Evolutionary conservation across 2,797 vertebrate genomes (phyloP).

Genomic region (Syngnathus acus): DNA sequence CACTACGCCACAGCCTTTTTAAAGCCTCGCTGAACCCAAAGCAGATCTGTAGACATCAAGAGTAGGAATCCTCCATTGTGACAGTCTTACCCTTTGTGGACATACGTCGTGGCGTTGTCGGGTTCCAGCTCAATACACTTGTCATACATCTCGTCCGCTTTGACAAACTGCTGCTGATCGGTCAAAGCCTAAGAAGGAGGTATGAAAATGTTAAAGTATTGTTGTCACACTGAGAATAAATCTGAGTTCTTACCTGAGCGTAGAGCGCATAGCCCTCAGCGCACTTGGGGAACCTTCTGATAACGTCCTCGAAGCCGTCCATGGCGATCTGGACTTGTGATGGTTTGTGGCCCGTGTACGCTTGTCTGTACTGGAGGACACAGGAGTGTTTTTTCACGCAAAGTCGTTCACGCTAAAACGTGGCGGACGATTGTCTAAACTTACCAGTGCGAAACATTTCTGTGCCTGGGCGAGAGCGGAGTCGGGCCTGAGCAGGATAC

Average conservation of each 20-base stretch:
- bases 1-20: background rate
- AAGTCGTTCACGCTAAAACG: background rate
- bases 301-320: conserved; percentile 95
- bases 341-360: conserved; percentile 93
- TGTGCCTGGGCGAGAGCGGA: conserved; percentile 97
- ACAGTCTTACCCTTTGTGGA: conserved; percentile 90
- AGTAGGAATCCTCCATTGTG: background rate
- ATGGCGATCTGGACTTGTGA: conserved; percentile 91
- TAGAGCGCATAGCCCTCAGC: conserved; percentile 96
- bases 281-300: conserved; percentile 90
- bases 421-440: conserved; percentile 34
- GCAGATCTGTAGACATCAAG: too few species aligned
- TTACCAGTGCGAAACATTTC: conserved; percentile 95
- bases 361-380: conserved; percentile 85
- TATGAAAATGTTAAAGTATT: background rate
- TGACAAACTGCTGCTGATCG: conserved; percentile 97
- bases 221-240: background rate
- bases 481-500: conserved; percentile 90
- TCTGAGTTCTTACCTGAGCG: conserved; percentile 78
- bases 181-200: conserved; percentile 81
- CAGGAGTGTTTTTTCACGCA: background rate
- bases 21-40: background rate
- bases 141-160: conserved; percentile 98
- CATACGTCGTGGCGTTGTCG: conserved; percentile 97
- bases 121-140: conserved; percentile 97